phyloP scores from a whole-genome alignment of 2,888 invertebrate genomes.

The Cephus sareptanus region DNA sequence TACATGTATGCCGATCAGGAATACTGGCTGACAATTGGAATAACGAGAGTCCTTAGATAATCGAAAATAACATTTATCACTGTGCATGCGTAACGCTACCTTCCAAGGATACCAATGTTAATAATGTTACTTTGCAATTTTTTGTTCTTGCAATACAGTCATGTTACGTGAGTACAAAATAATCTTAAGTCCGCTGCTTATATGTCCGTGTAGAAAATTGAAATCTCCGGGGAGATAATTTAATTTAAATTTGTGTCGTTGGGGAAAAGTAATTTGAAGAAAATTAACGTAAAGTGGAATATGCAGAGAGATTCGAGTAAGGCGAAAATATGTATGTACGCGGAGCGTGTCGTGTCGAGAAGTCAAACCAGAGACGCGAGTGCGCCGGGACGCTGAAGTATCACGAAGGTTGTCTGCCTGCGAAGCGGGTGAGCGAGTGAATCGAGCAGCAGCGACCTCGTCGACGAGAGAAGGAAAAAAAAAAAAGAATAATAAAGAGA shows the following conservation, averaged over 20 bases:
- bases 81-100: background rate
- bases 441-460: constrained; percentile 49
- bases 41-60: background rate
- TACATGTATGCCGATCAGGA: background rate
- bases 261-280: background rate
- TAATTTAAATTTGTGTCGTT: background rate
- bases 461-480: constrained; percentile 38
- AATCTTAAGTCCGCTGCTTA: background rate
- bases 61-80: background rate
- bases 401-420: constrained; percentile 59
- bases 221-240: background rate
- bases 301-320: constrained; percentile 20
- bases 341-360: constrained; percentile 15
- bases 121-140: background rate
- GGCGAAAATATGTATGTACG: constrained; percentile 31
- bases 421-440: constrained; percentile 35
- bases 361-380: background rate
- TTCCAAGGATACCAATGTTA: background rate
- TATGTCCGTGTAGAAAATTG: background rate
- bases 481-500: constrained; percentile 2
- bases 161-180: background rate
- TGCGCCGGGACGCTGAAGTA: constrained; percentile 38
- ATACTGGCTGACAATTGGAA: background rate
- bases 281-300: background rate
- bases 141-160: background rate